A percentile compares a stretch with the other conserved stretches of the same genome.
Conservation (phyloP, 2,888 invertebrate species). For the Drosophila mercatorum region DNA sequence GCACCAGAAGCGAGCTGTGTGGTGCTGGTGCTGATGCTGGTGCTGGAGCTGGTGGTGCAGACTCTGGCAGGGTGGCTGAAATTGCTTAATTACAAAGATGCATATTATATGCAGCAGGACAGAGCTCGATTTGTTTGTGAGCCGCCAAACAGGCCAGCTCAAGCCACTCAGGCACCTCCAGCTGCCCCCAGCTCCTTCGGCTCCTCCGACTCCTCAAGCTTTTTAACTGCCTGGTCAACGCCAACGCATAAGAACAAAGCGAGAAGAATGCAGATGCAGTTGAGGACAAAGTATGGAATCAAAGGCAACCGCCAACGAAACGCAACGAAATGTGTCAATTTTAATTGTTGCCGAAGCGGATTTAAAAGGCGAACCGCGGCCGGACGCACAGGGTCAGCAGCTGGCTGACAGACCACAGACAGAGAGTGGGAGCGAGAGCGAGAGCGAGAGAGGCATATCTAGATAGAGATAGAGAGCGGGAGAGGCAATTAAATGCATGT, state of each 20-base stretch:
- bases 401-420: conserved; percentile 30
- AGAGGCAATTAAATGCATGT: conserved; percentile 82
- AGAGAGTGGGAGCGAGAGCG: conserved; percentile 11
- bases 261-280: conserved; percentile 63
- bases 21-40: too few species aligned
- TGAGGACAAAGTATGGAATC: conserved; percentile 51
- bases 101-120: conserved; percentile 20
- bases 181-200: background rate
- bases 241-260: conserved; percentile 76
- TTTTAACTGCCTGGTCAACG: conserved; percentile 32
- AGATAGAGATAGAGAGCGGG: conserved; percentile 22
- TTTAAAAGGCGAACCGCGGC: conserved; percentile 54
- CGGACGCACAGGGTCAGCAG: conserved; percentile 10
- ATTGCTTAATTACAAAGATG: conserved; percentile 74
- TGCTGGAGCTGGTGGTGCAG: background rate
- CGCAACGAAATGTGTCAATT: conserved; percentile 82
- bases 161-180: background rate
- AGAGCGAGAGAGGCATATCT: conserved; percentile 47
- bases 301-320: conserved; percentile 64
- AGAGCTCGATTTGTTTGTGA: conserved; percentile 57
- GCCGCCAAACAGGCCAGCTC: conserved; percentile 25
- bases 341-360: conserved; percentile 80
- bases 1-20: background rate
- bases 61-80: conserved; percentile 18
- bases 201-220: background rate